Conservation (phyloP, 2,888 invertebrate genomes). For the Agonopterix alstromeriana region DNA sequence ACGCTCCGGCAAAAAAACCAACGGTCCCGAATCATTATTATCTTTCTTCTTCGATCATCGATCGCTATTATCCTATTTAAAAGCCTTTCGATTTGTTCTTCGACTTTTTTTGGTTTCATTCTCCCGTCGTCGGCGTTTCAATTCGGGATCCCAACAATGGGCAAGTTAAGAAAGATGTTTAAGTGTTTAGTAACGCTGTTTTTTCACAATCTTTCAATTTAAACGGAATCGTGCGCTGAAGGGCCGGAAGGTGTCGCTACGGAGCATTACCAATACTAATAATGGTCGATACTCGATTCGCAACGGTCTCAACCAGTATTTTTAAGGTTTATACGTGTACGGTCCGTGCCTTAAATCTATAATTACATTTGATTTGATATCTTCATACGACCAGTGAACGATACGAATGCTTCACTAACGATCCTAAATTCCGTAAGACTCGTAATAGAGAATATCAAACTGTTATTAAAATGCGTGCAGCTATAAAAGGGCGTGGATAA, state of each 20-base stretch:
- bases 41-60: constrained; percentile 72
- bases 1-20: constrained; percentile 54
- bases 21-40: constrained; percentile 70
- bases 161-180: constrained; percentile 74
- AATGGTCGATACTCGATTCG: constrained; percentile 30
- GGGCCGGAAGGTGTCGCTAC: constrained; percentile 74
- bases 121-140: constrained; percentile 65
- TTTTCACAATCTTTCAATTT: constrained; percentile 73
- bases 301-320: constrained; percentile 32
- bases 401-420: constrained; percentile 7
- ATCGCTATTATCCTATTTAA: constrained; percentile 76
- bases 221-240: constrained; percentile 66
- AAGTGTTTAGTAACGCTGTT: constrained; percentile 74
- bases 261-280: constrained; percentile 64
- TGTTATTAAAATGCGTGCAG: constrained; percentile 45
- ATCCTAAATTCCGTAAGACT: constrained; percentile 15
- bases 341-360: constrained; percentile 13
- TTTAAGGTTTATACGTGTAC: constrained; percentile 25
- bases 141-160: constrained; percentile 65
- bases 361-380: constrained; percentile 28
- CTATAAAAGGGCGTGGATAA: constrained; percentile 44
- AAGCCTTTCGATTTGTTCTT: constrained; percentile 75
- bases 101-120: constrained; percentile 55
- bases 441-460: constrained; percentile 35
- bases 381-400: constrained; percentile 12